A percentile compares a stretch with the other conserved stretches of the same genome.
Evolutionary conservation across 2,113 vertebrate genomes (phyloP).

Genomic region (Indicator indicator): DNA sequence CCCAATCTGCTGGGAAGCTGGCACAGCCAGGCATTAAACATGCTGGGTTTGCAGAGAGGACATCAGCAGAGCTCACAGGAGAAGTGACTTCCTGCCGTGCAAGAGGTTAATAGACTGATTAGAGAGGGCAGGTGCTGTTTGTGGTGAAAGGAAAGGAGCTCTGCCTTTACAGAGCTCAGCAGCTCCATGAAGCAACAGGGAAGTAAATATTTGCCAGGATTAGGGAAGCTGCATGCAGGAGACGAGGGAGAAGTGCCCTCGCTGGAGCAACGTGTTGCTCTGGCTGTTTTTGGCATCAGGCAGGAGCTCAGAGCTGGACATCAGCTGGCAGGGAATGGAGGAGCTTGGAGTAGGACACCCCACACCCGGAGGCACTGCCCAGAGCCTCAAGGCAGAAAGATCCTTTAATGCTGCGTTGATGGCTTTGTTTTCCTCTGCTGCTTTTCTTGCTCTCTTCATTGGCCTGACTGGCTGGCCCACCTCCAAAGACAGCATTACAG

Average conservation of each 20-base stretch:
- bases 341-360: not conserved
- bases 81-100: constrained; percentile 53
- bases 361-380: not conserved
- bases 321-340: not conserved
- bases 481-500: constrained; percentile 72
- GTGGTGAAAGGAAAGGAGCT: not conserved
- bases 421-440: constrained; percentile 16
- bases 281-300: accelerated
- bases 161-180: constrained; percentile 26
- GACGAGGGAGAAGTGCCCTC: not conserved
- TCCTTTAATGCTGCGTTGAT: constrained; percentile 26
- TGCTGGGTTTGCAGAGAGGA: not conserved
- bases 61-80: not conserved
- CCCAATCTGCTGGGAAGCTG: not conserved
- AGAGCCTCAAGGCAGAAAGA: constrained; percentile 1
- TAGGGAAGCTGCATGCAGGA: not conserved
- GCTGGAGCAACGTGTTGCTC: accelerated
- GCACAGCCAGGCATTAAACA: not conserved
- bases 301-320: not conserved
- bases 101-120: constrained; percentile 52
- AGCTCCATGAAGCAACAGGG: not conserved
- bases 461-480: constrained; percentile 35
- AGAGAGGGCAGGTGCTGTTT: constrained; percentile 37
- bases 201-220: constrained; percentile 53
- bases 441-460: constrained; percentile 5